Percentiles rank a stretch among this genome's conserved stretches.
Conservation (phyloP, 2,113 vertebrate species). For the Phalacrocorax carbo region DNA sequence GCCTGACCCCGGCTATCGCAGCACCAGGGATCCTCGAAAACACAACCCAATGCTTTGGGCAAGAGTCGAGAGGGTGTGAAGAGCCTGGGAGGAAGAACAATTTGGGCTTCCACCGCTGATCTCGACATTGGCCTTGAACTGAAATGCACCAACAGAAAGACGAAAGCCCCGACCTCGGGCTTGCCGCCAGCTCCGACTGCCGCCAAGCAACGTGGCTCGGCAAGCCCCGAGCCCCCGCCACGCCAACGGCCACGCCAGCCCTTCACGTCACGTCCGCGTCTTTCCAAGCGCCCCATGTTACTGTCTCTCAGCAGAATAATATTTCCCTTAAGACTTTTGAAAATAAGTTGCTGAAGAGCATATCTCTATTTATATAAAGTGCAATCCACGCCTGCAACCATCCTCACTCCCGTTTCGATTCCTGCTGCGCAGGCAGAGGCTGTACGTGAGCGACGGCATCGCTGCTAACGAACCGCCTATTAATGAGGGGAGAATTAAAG, state of each 20-base stretch:
- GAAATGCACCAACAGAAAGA: accelerated
- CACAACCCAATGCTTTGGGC: not conserved
- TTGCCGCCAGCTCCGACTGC: not conserved
- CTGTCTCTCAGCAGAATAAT: not conserved
- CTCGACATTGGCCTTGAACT: accelerated
- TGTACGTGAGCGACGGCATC: accelerated
- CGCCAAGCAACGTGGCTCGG: not conserved
- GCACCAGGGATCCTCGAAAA: not conserved
- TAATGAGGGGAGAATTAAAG: not conserved
- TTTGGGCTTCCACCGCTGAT: not conserved
- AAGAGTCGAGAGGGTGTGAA: accelerated
- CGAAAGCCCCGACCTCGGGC: not conserved
- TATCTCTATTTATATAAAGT: not conserved
- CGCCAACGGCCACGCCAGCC: accelerated
- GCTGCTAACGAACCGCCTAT: not conserved
- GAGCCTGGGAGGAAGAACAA: not conserved
- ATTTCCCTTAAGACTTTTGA: not conserved
- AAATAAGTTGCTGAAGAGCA: not conserved
- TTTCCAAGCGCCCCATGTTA: accelerated
- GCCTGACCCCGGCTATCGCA: not conserved
- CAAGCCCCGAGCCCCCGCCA: accelerated
- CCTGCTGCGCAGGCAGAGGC: not conserved
- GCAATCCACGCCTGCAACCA: not conserved
- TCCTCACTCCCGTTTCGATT: accelerated
- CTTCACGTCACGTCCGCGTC: accelerated